Evolutionary conservation across 2,888 invertebrate genomes (phyloP).

Genomic region (Drosophila rubida): DNA sequence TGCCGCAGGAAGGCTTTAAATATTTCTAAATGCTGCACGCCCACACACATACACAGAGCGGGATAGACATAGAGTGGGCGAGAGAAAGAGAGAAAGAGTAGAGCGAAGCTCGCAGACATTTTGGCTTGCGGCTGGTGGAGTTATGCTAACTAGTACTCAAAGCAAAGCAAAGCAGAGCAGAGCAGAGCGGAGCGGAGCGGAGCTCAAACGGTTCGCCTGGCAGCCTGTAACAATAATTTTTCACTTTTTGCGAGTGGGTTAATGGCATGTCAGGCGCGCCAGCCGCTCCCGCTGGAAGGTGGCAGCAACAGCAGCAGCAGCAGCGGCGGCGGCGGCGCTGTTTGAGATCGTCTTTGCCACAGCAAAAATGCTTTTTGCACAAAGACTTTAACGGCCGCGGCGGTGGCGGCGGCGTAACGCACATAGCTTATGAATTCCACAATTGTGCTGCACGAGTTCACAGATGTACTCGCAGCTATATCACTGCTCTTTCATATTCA

Average conservation of each 20-base stretch:
- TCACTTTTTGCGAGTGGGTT: slow-evolving; percentile 66
- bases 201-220: slow-evolving; percentile 38
- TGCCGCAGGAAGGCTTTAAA: slow-evolving; percentile 26
- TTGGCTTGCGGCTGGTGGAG: slow-evolving; percentile 68
- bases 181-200: slow-evolving; percentile 23
- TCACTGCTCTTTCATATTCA: slow-evolving; percentile 11
- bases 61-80: not conserved
- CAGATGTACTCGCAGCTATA: slow-evolving; percentile 14
- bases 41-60: not conserved
- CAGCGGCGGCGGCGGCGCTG: not conserved
- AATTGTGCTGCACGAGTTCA: slow-evolving; percentile 34
- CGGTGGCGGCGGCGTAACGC: slow-evolving; percentile 48
- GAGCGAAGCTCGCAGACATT: slow-evolving; percentile 48
- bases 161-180: slow-evolving; percentile 60
- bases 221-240: slow-evolving; percentile 74
- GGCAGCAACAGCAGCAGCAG: not conserved
- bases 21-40: slow-evolving; percentile 38
- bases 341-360: slow-evolving; percentile 50
- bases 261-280: slow-evolving; percentile 56
- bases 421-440: slow-evolving; percentile 72
- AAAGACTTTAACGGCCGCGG: slow-evolving; percentile 33
- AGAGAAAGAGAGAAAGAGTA: slow-evolving; percentile 4
- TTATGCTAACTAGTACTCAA: slow-evolving; percentile 71
- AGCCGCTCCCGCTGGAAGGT: slow-evolving; percentile 7
- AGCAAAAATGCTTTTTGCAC: slow-evolving; percentile 66